phyloP scores from a whole-genome alignment of 2,888 invertebrate species.

The Aproaerema taeniolella region DNA sequence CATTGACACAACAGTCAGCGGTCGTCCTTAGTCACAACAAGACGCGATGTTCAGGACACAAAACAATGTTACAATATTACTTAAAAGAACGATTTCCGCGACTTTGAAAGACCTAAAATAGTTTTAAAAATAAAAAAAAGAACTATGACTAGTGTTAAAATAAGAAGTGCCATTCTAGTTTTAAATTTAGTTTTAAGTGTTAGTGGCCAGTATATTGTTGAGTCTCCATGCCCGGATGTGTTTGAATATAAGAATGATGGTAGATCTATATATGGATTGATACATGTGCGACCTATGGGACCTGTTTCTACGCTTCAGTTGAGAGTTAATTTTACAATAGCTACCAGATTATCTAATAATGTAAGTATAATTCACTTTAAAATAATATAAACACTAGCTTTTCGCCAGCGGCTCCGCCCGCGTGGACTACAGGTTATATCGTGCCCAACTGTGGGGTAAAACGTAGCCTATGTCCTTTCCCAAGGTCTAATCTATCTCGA shows the following conservation, averaged over 20 bases:
- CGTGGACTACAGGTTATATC: no score
- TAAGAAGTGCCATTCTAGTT: conserved; percentile 18
- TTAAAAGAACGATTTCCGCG: no score
- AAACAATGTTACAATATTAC: no score
- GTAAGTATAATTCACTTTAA: conserved; percentile 1
- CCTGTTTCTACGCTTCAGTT: conserved; percentile 1
- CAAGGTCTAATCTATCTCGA: not conserved
- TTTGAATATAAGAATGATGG: conserved; percentile 49
- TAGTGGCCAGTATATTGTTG: conserved; percentile 31
- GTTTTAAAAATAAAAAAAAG: no score
- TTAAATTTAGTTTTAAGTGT: conserved; percentile 28
- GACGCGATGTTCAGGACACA: no score
- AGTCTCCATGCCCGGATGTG: conserved; percentile 49
- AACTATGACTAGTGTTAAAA: no score
- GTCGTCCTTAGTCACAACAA: no score
- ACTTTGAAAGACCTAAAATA: no score
- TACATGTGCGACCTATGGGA: not conserved
- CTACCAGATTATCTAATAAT: not conserved
- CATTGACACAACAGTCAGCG: no score
- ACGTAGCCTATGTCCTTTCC: not conserved
- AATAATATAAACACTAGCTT: not conserved
- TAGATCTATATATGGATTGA: conserved; percentile 37
- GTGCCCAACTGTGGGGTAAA: no score
- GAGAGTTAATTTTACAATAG: conserved; percentile 9
- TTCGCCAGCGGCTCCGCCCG: no score